Conservation (phyloP, 2,797 vertebrate species). For the Linurgus olivaceus region DNA sequence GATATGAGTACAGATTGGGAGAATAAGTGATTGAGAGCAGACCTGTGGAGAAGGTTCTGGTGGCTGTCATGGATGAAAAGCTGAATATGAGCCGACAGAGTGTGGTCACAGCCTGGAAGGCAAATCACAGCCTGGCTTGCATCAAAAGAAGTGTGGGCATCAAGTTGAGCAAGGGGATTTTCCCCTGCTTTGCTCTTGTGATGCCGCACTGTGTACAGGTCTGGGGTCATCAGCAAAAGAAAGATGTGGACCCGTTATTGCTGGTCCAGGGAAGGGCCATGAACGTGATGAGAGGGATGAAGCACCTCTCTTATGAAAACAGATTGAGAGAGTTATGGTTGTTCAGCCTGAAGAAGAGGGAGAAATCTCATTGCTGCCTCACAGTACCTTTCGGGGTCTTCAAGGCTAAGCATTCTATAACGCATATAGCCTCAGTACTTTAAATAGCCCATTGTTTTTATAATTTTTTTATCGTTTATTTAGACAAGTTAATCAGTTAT, state of each 20-base stretch:
- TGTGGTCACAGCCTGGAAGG: accelerated
- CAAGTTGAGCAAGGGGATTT: neutral
- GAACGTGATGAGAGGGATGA: neutral
- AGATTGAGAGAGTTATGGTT: neutral
- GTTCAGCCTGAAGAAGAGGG: neutral
- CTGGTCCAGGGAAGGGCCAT: no score
- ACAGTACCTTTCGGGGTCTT: neutral
- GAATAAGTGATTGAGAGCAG: neutral
- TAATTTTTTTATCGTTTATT: neutral
- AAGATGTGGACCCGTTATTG: accelerated
- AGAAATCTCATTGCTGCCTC: neutral
- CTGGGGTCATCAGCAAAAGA: neutral
- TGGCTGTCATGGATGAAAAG: neutral
- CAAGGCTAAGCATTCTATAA: neutral
- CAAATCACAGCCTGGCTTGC: neutral
- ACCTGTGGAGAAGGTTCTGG: neutral
- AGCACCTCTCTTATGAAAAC: neutral
- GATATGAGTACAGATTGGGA: neutral
- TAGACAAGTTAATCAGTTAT: neutral
- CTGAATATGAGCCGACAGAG: neutral
- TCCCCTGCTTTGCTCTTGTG: neutral
- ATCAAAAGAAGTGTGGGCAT: neutral
- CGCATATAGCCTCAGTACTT: neutral
- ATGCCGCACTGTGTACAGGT: neutral
- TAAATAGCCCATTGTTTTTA: neutral